Percentiles rank a stretch among this genome's conserved stretches.
These are phyloP conservation scores for Pantherophis alleghaniensis DNA, from an alignment of 2,797 vertebrate species.

Conservation along the genomic window DNA sequence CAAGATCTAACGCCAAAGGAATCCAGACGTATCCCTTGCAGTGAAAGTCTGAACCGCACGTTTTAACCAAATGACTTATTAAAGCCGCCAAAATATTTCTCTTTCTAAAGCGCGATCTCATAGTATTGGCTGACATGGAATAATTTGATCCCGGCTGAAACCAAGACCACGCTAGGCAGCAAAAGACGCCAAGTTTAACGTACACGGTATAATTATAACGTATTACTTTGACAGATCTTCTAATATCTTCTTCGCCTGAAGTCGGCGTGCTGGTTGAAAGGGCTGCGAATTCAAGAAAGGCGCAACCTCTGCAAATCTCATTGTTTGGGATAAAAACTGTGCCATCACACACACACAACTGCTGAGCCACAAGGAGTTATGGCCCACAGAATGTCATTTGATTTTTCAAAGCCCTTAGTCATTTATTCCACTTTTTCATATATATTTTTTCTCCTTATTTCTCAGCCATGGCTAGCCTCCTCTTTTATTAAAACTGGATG, in stretches of 20 bases:
- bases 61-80: neutral
- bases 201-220: neutral
- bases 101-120: neutral
- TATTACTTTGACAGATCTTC: accelerated
- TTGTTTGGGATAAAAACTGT: neutral
- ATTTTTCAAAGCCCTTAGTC: neutral
- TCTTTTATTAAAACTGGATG: neutral
- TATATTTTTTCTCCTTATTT: neutral
- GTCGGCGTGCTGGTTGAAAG: neutral
- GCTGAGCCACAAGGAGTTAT: neutral
- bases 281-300: neutral
- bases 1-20: neutral
- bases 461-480: neutral
- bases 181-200: neutral
- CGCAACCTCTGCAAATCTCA: neutral
- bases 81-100: conserved; percentile 13
- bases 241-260: neutral
- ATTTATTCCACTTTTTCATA: neutral
- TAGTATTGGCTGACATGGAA: neutral
- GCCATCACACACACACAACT: neutral
- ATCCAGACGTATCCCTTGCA: conserved; percentile 15
- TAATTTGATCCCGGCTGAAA: neutral
- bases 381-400: neutral
- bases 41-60: accelerated
- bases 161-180: neutral